These are phyloP conservation scores for Anoplopoma fimbria DNA, from an alignment of 2,113 vertebrate species.

Conservation along the genomic window DNA sequence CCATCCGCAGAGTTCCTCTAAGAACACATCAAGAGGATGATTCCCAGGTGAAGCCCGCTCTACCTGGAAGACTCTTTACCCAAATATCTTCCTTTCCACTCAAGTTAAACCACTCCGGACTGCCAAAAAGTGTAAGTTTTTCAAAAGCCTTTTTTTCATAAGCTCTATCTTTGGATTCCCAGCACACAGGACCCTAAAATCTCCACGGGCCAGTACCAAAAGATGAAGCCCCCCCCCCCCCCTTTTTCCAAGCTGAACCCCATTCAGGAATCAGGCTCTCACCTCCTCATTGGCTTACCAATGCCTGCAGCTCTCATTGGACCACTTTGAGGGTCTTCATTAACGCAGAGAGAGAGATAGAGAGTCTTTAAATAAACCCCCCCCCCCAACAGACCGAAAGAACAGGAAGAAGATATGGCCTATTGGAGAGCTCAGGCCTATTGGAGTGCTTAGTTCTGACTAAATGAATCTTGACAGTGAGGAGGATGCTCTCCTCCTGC, in stretches of 20 bases:
- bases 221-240: constrained; percentile 41
- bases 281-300: constrained; percentile 61
- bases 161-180: constrained; percentile 65
- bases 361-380: constrained; percentile 74
- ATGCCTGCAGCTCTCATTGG: constrained; percentile 63
- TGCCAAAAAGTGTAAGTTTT: constrained; percentile 45
- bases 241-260: constrained; percentile 30
- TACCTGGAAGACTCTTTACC: constrained; percentile 70
- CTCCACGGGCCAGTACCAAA: constrained; percentile 57
- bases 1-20: constrained; percentile 58
- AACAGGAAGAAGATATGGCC: constrained; percentile 76
- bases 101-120: constrained; percentile 29
- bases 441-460: constrained; percentile 82
- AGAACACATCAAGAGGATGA: constrained; percentile 71
- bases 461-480: constrained; percentile 86
- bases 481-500: constrained; percentile 80
- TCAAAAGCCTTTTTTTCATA: constrained; percentile 49
- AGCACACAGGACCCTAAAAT: constrained; percentile 66
- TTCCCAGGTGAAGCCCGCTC: constrained; percentile 54
- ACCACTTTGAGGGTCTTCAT: constrained; percentile 76
- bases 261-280: constrained; percentile 32
- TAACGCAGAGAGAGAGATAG: constrained; percentile 72
- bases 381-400: constrained; percentile 49
- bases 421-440: constrained; percentile 78
- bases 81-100: constrained; percentile 64